phyloP scores from a whole-genome alignment of 1,140 invertebrate species.

The Vanessa tameamea region DNA sequence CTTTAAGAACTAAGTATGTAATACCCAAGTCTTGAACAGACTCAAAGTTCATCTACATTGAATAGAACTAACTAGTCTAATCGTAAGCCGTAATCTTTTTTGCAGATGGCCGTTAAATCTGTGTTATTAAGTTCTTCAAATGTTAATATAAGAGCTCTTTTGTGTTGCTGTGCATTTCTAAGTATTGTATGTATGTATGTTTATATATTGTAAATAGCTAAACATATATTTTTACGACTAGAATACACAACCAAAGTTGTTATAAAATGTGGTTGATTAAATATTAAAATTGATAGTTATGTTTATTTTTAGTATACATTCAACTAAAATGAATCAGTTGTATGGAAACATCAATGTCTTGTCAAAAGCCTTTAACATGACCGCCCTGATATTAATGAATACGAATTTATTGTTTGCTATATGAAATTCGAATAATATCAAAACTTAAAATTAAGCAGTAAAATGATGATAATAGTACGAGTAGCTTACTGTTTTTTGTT shows the following conservation, averaged over 20 bases:
- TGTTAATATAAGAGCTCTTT: conserved; percentile 70
- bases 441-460: conserved; percentile 41
- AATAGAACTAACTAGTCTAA: conserved; percentile 65
- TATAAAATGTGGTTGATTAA: conserved; percentile 80
- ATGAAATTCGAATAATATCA: conserved; percentile 52
- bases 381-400: conserved; percentile 74
- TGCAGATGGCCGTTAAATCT: conserved; percentile 69
- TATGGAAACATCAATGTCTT: conserved; percentile 62
- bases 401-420: conserved; percentile 73
- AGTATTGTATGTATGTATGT: conserved; percentile 78
- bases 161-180: conserved; percentile 79
- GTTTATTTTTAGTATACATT: conserved; percentile 74
- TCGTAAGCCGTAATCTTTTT: conserved; percentile 60
- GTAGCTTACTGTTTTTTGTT: conserved; percentile 65
- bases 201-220: conserved; percentile 79
- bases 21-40: conserved; percentile 49
- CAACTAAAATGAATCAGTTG: conserved; percentile 58
- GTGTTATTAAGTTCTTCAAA: conserved; percentile 77
- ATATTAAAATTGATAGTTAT: conserved; percentile 76
- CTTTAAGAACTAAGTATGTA: conserved; percentile 51
- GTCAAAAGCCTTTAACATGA: conserved; percentile 66
- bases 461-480: conserved; percentile 47
- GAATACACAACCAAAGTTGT: conserved; percentile 80
- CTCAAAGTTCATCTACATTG: conserved; percentile 51
- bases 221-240: conserved; percentile 81